Evolutionary conservation across 2,797 vertebrate genomes (phyloP), one percentile per base, ranked within the genome.

Genomic region (Phalanger gymnotis): DNA sequence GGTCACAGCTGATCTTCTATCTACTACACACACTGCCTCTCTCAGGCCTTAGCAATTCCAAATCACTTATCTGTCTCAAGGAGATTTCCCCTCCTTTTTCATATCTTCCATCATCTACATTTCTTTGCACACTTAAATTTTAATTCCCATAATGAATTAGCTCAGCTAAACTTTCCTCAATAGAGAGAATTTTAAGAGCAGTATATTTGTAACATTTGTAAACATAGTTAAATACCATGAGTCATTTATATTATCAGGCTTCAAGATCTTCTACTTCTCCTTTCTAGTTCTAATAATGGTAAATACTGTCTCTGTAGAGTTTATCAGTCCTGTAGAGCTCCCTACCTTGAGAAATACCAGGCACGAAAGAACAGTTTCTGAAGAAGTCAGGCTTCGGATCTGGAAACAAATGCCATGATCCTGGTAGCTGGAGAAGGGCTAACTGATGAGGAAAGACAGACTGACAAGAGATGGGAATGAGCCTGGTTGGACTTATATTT

Each of bases 321-420:
- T 40, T 81, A 22, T 19, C 66, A 47, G 3, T 81, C n/a, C 19
- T 40, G 66, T 47, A 81, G 40, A 47, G 22, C 6, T 47, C 66
- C 30, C 66, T 47, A 81, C 66, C 19, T 25, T 81, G 66, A 81
- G 66, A 81, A 81, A 81, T 53, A 55, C 19, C 31, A 92, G 3
- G 54, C 4, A 91, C 91, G 92, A 95, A 66, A 22, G 54, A 54
- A 54, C 56, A 92, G 5, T 90, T 61, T 1, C 51, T 91, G 0
- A 31, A 94, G 5, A 56, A 1, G 10, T 96, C 92, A 54, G 47
- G 91, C 94, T 94, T 96, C 27, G 52, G 92, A 13, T 66, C 22
- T 30, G 4, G 92, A 97, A 93, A 94, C n/a, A 89, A 93, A n/a
- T 96, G 90, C 40, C 19, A 40, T 90, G 22, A 54, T 6, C 53